Evolutionary conservation across 2,113 vertebrate species (phyloP).

Genomic region (Ptyas mucosa): DNA sequence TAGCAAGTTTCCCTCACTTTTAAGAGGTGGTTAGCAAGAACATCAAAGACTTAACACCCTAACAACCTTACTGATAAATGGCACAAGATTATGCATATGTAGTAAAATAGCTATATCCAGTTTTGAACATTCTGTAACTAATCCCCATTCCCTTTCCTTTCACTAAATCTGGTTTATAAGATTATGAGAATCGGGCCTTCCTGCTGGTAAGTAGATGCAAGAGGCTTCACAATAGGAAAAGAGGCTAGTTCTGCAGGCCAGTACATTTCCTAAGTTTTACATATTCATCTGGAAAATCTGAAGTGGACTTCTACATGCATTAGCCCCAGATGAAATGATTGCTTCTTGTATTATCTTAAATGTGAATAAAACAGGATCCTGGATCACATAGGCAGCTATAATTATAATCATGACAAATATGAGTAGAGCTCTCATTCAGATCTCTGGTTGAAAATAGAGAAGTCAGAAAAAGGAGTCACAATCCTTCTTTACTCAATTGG

Average conservation of each 20-base stretch:
- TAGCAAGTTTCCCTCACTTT: neutral
- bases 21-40: neutral
- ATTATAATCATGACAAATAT: neutral
- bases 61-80: neutral
- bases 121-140: neutral
- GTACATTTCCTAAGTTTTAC: neutral
- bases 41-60: neutral
- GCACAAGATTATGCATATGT: neutral
- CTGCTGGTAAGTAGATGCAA: neutral
- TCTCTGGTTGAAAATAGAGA: neutral
- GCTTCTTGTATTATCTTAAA: neutral
- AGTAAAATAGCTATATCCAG: neutral
- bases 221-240: neutral
- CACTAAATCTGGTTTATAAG: neutral
- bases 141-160: neutral
- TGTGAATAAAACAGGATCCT: neutral
- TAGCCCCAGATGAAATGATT: neutral
- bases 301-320: neutral
- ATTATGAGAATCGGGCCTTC: neutral
- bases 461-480: neutral
- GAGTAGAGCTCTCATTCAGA: neutral
- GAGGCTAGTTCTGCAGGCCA: neutral
- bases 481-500: neutral
- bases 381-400: neutral
- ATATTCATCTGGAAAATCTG: neutral